A percentile compares a stretch with the other conserved stretches of the same genome.
Evolutionary conservation across 2,113 vertebrate genomes (phyloP).

Genomic region (Cryptoleucopteryx plumbea): DNA sequence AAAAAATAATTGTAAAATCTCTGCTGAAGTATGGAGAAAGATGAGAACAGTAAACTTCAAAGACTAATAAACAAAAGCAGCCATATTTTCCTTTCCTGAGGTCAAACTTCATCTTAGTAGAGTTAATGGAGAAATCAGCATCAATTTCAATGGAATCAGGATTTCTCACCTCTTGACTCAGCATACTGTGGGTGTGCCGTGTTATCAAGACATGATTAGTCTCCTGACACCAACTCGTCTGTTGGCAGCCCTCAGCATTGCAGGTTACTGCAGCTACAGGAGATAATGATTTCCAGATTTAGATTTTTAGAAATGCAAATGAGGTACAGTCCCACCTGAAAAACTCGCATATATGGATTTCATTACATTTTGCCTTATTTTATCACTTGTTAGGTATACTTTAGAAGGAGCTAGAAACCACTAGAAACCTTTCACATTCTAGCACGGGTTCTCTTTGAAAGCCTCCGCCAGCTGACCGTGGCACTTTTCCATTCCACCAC

Average conservation of each 20-base stretch:
- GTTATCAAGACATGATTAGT: background rate
- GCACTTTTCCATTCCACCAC: background rate
- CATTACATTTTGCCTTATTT: background rate
- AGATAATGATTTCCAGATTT: background rate
- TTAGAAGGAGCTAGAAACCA: background rate
- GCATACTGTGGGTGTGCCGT: background rate
- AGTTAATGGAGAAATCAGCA: background rate
- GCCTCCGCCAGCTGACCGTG: background rate
- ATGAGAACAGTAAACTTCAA: background rate
- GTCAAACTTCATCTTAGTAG: background rate
- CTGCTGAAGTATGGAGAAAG: background rate
- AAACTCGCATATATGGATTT: background rate
- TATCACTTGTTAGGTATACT: background rate
- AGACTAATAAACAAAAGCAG: background rate
- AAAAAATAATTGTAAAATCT: background rate
- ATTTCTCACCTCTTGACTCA: background rate
- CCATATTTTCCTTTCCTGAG: background rate
- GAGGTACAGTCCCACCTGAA: background rate
- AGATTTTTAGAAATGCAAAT: background rate
- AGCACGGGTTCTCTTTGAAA: background rate
- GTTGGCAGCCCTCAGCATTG: background rate
- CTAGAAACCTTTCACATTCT: background rate
- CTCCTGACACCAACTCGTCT: background rate
- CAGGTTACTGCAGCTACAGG: background rate
- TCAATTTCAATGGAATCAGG: background rate